Base-by-base conservation (phyloP, 1,140 invertebrate genomes). In the Chelonus insularis region DNA sequence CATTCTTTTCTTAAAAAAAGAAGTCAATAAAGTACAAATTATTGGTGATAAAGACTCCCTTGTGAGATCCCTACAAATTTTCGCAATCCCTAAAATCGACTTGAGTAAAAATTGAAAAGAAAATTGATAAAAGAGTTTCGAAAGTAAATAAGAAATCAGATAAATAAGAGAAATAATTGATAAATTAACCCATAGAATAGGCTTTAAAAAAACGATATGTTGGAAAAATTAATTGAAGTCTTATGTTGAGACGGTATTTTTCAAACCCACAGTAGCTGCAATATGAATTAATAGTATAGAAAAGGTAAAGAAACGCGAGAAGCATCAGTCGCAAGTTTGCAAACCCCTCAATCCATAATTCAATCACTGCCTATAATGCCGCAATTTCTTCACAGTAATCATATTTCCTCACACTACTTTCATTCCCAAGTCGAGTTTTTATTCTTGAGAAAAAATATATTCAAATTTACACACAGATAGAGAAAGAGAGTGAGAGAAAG, bases 331-430 rank as follows among this genome's bases (percentile, higher is more conserved):
- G 55, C 59, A 55, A 29, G 67, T 68, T 67, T 43, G 14, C 62
- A 60, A 65, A 68, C 66, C 71, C 70, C 68, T 69, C 66, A 70
- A 70, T 71, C 60, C 67, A 70, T 78, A 80, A 80, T 76, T 76
- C 76, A 78, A 80, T 80, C 76, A 79, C 68, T 62, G 68, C 69
- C 77, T 73, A 79, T 80, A 80, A 80, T 79, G 76, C 77, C 70
- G 77, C 78, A 79, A 80, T 80, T 80, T 78, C 78, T 79, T 70
- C 65, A 74, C 71, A 70, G 71, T 80, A 80, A 79, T 80, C 76
- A 60, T 62, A 72, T 80, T 80, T 78, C 75, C 68, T 55, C 70
- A 69, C 60, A 60, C 65, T 63, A 62, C 55, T 60, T 51, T 60
- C 67, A 61, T 60, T 65, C 67, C 62, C 60, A 52, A 25, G 8